Conservation (phyloP, 2,888 invertebrate genomes). For the Athetis lepigone region DNA sequence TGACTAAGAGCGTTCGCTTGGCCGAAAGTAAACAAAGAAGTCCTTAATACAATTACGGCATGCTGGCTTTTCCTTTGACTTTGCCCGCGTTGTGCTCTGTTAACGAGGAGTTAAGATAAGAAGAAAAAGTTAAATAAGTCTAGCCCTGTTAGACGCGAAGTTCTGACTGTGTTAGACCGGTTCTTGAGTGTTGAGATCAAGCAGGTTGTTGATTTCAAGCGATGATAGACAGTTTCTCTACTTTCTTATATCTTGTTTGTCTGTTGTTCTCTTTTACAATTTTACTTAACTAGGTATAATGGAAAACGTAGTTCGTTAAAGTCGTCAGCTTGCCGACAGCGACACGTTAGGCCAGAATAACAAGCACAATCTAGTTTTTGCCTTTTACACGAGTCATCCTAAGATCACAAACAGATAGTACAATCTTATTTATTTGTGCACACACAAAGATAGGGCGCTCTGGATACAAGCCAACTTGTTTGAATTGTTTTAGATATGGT, state of each 20-base stretch:
- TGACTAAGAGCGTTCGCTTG: slow-evolving; percentile 57
- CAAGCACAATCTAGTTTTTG: slow-evolving; percentile 29
- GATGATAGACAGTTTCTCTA: slow-evolving; percentile 36
- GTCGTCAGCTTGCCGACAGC: slow-evolving; percentile 2
- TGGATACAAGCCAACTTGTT: slow-evolving; percentile 60
- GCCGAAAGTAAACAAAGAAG: slow-evolving; percentile 58
- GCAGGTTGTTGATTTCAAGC: slow-evolving; percentile 18
- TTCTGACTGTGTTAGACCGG: slow-evolving; percentile 36
- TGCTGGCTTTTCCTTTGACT: slow-evolving; percentile 40
- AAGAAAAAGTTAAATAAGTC: slow-evolving; percentile 52
- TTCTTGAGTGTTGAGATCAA: slow-evolving; percentile 26
- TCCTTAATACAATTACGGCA: slow-evolving; percentile 53
- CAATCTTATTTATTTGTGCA: slow-evolving; percentile 55
- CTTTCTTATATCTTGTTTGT: slow-evolving; percentile 11
- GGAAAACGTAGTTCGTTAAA: not conserved
- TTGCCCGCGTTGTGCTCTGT: slow-evolving; percentile 37
- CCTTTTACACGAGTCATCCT: slow-evolving; percentile 15
- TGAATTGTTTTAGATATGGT: slow-evolving; percentile 54
- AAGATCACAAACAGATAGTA: slow-evolving; percentile 46
- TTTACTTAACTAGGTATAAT: slow-evolving; percentile 7
- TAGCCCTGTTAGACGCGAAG: slow-evolving; percentile 21
- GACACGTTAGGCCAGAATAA: slow-evolving; percentile 26
- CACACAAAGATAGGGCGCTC: slow-evolving; percentile 25
- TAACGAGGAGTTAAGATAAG: slow-evolving; percentile 43
- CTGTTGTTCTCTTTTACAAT: slow-evolving; percentile 19